phyloP scores from a whole-genome alignment of 2,888 invertebrate species.

The Oscheius sp. region DNA sequence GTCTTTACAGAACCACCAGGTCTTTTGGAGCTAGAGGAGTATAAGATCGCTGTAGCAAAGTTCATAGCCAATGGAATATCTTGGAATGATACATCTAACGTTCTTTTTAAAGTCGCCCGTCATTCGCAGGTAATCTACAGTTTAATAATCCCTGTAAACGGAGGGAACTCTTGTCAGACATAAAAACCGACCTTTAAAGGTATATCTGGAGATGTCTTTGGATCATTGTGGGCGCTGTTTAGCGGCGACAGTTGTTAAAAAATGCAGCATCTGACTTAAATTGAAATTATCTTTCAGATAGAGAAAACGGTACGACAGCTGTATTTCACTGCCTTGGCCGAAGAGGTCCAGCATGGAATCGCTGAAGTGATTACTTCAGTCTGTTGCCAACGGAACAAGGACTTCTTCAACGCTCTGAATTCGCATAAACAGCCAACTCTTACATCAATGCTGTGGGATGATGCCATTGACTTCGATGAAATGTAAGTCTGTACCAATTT shows the following conservation, averaged over 20 bases:
- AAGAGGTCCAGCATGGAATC: not conserved
- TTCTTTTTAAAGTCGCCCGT: not conserved
- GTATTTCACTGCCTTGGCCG: slow-evolving; percentile 3
- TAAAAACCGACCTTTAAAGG: not conserved
- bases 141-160: not conserved
- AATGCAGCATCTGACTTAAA: no score
- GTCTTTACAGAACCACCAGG: slow-evolving; percentile 1
- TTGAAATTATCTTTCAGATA: slow-evolving; percentile 9
- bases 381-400: slow-evolving; percentile 18
- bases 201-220: no score
- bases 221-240: no score
- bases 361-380: not conserved
- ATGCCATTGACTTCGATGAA: not conserved
- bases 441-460: slow-evolving; percentile 1
- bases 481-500: not conserved
- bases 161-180: not conserved
- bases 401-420: not conserved
- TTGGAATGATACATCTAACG: not conserved
- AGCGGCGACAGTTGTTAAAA: no score
- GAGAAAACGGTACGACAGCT: slow-evolving; percentile 16
- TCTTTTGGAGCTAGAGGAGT: slow-evolving; percentile 18
- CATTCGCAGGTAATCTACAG: slow-evolving; percentile 5
- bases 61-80: slow-evolving; percentile 12
- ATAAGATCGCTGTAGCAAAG: slow-evolving; percentile 12
- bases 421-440: slow-evolving; percentile 3